Conservation (phyloP, 2,888 invertebrate species). For the Sthenelais limicola region DNA sequence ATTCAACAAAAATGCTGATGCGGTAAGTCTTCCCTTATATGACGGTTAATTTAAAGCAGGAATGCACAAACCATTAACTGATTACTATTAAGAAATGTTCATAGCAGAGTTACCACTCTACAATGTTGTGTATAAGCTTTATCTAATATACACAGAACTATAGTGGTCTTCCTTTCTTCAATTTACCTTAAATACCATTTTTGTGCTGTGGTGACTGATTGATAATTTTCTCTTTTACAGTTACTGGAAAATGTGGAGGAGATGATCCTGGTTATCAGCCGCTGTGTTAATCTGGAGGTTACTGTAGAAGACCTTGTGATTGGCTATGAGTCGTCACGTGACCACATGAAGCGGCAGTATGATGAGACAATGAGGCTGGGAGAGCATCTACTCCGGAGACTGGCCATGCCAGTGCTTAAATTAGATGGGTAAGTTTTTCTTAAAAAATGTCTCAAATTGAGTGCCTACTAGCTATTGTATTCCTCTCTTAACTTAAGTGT, state of each 20-base stretch:
- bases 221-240: slow-evolving; percentile 51
- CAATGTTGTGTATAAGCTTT: too few relatives aligned
- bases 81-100: too few relatives aligned
- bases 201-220: too few relatives aligned
- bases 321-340: slow-evolving; percentile 55
- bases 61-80: too few relatives aligned
- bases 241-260: slow-evolving; percentile 62
- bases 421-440: slow-evolving; percentile 65
- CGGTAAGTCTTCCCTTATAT: slow-evolving; percentile 40
- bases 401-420: slow-evolving; percentile 63
- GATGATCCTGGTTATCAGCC: slow-evolving; percentile 61
- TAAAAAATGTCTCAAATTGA: too few relatives aligned
- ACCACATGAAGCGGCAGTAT: slow-evolving; percentile 58
- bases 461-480: too few relatives aligned
- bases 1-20: slow-evolving; percentile 79
- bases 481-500: too few relatives aligned
- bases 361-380: slow-evolving; percentile 63
- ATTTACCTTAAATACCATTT: too few relatives aligned
- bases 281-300: slow-evolving; percentile 62
- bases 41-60: not conserved
- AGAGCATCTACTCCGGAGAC: slow-evolving; percentile 62
- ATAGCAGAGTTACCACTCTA: too few relatives aligned
- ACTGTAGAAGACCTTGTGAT: slow-evolving; percentile 58
- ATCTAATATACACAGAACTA: too few relatives aligned
- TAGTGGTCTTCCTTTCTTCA: too few relatives aligned